Base-by-base conservation (phyloP, 2,888 invertebrate species). In the Lycaena phlaeas region DNA sequence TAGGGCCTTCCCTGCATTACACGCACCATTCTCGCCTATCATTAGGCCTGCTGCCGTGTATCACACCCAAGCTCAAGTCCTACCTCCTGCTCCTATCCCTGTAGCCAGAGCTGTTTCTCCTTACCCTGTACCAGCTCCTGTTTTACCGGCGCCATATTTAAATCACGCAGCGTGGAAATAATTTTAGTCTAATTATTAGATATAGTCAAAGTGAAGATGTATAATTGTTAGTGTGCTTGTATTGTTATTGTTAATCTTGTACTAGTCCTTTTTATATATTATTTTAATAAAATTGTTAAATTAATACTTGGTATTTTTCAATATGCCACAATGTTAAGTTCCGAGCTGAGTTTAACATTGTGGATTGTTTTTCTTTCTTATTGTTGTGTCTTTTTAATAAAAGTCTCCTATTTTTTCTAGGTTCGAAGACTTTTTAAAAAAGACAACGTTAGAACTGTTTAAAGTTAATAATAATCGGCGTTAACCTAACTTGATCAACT, bases 121-220 rank as follows among this genome's bases (percentile, higher is more conserved):
- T 15, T 40, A 31, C 3, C 15, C 17, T 12, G 9, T 18, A 12
- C 12, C 18, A 40, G 44, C 45, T n/a, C 42, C 42, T 5, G 42
- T 29, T 11, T 48, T 53, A 12, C 43, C 49, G 3, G 38, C 58
- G 1, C 68, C 67, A 25, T 18, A 63, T 30, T 36, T 64, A 4
- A 76, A 65, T 57, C 68, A 79, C 50, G 54, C 49, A 40, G 77
- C 77, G 46, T 82, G 81, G 79, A 77, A 82, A 64, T 79, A 54
- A 75, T 48, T 56, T 50, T 62, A 68, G 62, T 64, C 54, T 53
- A 43, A 46, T 40, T 17, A 9, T 44, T 48, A 43, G 42, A 42
- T 45, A 34, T 43, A 45, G 36, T 38, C 44, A 45, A 44, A 42
- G 40, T 40, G 48, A 44, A 27, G 12, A 43, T 45, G 44, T 45